Evolutionary conservation across 2,113 vertebrate genomes (phyloP).

Genomic region (Lathamus discolor): DNA sequence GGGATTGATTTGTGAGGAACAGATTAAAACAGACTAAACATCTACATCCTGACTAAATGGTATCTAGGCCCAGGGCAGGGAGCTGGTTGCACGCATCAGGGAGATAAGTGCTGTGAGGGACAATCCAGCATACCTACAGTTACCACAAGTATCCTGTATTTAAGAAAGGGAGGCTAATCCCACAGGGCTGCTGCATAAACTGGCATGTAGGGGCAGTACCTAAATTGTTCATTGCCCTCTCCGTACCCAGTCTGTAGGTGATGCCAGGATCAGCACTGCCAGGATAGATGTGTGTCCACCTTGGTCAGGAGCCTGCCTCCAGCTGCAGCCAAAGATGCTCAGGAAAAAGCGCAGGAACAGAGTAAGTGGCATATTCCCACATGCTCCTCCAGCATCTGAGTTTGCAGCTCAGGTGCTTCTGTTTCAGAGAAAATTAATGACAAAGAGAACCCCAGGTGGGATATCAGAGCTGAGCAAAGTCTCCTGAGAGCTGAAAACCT

Average conservation of each 20-base stretch:
- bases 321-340: accelerated
- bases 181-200: background rate
- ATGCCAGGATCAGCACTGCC: background rate
- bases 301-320: background rate
- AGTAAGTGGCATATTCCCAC: background rate
- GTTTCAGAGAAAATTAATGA: background rate
- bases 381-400: background rate
- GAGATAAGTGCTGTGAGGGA: background rate
- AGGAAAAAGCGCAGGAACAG: background rate
- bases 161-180: background rate
- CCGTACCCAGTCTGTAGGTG: too few species aligned
- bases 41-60: background rate
- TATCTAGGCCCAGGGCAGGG: background rate
- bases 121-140: background rate
- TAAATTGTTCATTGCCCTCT: background rate
- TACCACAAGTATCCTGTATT: background rate
- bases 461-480: background rate
- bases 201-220: background rate
- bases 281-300: background rate
- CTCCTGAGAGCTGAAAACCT: background rate
- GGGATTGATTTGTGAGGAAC: background rate
- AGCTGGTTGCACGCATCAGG: background rate
- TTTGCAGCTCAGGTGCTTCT: background rate
- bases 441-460: background rate
- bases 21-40: constrained; percentile 13